Evolutionary conservation across 2,888 invertebrate species (phyloP).

Genomic region (Dolichomitus sp.): DNA sequence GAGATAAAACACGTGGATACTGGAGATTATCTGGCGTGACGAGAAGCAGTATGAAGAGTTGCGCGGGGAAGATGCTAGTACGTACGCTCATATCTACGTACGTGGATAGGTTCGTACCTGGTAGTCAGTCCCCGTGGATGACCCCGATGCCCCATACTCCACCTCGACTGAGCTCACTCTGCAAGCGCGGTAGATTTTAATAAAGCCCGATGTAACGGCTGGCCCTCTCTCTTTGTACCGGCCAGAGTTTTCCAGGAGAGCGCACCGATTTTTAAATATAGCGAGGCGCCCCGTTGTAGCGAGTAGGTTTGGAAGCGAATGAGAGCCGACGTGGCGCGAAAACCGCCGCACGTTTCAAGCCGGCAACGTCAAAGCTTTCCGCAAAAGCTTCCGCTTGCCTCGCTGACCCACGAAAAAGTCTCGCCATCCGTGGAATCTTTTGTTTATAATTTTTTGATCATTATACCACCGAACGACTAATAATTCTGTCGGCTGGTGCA

Average conservation of each 20-base stretch:
- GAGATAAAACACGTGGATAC: constrained; percentile 15
- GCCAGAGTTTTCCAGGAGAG: constrained; percentile 83
- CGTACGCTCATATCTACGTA: background rate
- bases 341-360: constrained; percentile 60
- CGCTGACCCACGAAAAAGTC: constrained; percentile 85
- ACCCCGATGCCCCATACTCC: constrained; percentile 41
- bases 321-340: constrained; percentile 69
- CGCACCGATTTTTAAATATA: constrained; percentile 86
- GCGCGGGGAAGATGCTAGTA: background rate
- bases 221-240: constrained; percentile 82
- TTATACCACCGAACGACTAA: constrained; percentile 79
- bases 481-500: constrained; percentile 78
- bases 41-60: background rate
- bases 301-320: constrained; percentile 80
- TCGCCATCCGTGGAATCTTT: constrained; percentile 86
- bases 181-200: constrained; percentile 80
- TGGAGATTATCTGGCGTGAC: constrained; percentile 20
- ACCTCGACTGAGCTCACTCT: constrained; percentile 46
- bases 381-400: constrained; percentile 82
- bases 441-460: constrained; percentile 86
- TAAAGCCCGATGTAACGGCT: constrained; percentile 84
- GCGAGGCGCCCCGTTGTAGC: constrained; percentile 69
- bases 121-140: constrained; percentile 26
- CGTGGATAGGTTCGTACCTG: background rate
- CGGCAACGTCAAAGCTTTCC: constrained; percentile 82